Base-by-base conservation (phyloP, 2,888 invertebrate species). In the Brachypalpus laphriformis region DNA sequence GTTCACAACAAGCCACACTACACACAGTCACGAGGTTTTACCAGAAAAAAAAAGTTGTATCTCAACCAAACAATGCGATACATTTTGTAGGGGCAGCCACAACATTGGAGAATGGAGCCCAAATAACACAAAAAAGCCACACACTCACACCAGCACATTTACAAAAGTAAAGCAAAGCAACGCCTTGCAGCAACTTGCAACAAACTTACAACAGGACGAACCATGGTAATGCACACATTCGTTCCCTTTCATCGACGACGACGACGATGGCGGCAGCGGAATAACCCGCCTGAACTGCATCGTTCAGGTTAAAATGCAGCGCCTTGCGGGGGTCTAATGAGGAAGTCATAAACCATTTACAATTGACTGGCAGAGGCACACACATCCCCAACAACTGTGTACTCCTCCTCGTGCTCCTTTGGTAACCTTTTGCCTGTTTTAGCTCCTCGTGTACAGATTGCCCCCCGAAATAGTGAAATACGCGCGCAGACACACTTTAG, bases 331-430 rank as follows among this genome's bases (percentile, higher is more conserved):
- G 80, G 57, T 74, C 74, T 57, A 75, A 83, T 63, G 80, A 83
- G 83, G 83, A 83, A 83, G 78, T 83, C 80, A 74, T 83, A 83
- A 70, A 83, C 74, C 70, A 83, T 80, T 80, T 74, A 61, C 63
- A 80, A 83, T 83, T 83, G 80, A 74, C 80, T 83, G 42, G 74
- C 68, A 57, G 68, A 57, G 28, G 20, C 45, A 47, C 51, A 65
- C 57, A 76, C 11, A 61, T 63, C 40, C n/a, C 37, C 14, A 28
- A 47, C 31, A 40, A 28, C 28, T 9, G 63, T 3, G 9, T n/a
- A 63, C 72, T 80, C 78, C 72, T 80, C 57, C 72, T 80, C 51
- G 42, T 66, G 59, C 56, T 57, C 51, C 70, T 78, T 45, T 61
- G n/a, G 16, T 72, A 61, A 72, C 72, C 61, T 72, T 72, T 61